Conservation (phyloP, 2,113 vertebrate genomes). For the Melanocharis versteri region DNA sequence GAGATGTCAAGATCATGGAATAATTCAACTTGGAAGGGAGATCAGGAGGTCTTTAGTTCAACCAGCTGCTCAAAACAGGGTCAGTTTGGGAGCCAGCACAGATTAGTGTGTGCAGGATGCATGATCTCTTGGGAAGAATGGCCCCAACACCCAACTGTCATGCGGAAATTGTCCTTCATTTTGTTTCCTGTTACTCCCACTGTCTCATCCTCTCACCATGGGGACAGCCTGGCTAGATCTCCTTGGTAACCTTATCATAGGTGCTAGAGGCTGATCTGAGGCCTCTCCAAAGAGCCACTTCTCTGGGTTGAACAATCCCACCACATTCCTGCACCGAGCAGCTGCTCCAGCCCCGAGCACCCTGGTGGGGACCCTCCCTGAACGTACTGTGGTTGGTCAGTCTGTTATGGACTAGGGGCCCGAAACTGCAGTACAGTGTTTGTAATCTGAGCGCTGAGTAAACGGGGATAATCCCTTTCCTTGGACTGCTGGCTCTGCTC, state of each 20-base stretch:
- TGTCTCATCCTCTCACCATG: not conserved
- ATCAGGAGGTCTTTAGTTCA: not conserved
- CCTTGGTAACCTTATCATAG: not conserved
- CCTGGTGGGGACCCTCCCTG: not conserved
- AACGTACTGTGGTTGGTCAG: too few relatives aligned
- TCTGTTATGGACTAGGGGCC: not conserved
- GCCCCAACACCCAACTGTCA: too few relatives aligned
- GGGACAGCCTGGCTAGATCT: not conserved
- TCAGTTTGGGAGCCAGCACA: not conserved
- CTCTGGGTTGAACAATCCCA: not conserved
- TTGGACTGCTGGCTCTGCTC: not conserved
- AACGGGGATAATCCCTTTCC: not conserved
- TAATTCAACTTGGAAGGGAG: not conserved
- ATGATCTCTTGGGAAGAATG: not conserved
- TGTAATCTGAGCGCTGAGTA: not conserved
- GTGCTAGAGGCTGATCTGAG: not conserved
- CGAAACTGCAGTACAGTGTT: rapidly evolving
- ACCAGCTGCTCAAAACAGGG: not conserved
- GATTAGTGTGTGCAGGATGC: not conserved
- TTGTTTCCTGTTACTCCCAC: not conserved
- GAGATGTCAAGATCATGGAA: not conserved
- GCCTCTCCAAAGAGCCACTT: not conserved
- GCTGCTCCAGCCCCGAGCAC: not conserved
- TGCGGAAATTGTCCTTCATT: not conserved
- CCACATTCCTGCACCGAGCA: rapidly evolving